Base-by-base conservation (phyloP, 2,888 invertebrate species). In the Apoda limacodes region DNA sequence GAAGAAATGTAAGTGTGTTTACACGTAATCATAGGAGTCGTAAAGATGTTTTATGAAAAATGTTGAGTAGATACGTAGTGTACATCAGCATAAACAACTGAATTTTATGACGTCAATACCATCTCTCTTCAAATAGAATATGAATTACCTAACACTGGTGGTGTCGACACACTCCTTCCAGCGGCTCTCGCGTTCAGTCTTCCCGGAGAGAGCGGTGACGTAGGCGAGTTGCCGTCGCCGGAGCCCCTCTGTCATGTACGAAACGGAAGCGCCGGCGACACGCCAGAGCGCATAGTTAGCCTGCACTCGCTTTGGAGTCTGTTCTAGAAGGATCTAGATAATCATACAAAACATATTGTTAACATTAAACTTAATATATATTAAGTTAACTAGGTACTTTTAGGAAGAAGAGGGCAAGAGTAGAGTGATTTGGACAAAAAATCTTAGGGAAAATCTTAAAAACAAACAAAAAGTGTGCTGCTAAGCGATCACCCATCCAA, bases 261-360 rank as follows among this genome's bases (percentile, higher is more conserved):
- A 87, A 5, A 92, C 86, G 0, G 92, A 89, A 3, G 90, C 89
- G 1, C 88, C 89, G 0, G 92, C 90, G 1, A 91, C 92, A 30
- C 95, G 85, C 95, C 96, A 96, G 86, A 95, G 86, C 46, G 93
- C 88, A 58, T 97, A 97, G 76, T 97, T 97, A 3, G 95, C 93
- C 46, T 80, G 81, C 4, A 76, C 75, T 9, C 81, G 75, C 43
- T 85, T 85, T 0, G 85, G 83, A 0, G 85, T 85, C 9, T 48
- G 58, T 22, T 66, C 70, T 31, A 85, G 55, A 2, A 85, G 60
- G 2, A 45, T 34, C 76, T 75, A 30, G n/a, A 31, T 13, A 26
- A 21, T 32, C 23, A 25, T 25, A 9, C n/a, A 23, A 15, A 14
- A 34, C 2, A n/a, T n/a, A 22, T 9, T 17, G 4, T 15, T 9